Evolutionary conservation across 2,888 invertebrate genomes (phyloP), one percentile per base, ranked within the genome.

Genomic region (Aleiodes alternator): DNA sequence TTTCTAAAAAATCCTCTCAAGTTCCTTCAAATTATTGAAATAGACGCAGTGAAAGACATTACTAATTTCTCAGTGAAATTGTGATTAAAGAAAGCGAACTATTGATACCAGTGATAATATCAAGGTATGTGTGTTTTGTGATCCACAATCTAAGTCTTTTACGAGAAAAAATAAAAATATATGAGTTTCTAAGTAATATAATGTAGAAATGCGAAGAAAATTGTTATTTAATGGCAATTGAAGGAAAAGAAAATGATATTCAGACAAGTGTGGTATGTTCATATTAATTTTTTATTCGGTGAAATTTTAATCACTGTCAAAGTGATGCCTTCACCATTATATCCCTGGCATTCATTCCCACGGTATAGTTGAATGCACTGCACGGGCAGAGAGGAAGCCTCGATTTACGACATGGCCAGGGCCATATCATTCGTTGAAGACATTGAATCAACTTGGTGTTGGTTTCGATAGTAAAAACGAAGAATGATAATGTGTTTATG

Each of bases 391-490:
- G 64, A 57, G 75, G 14, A 43, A 43, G 8, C 8, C 23, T 23
- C 51, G 76, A 82, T 82, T 83, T 0, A 34, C 34, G 4, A 6
- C 81, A 84, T 84, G 83, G 85, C 85, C 85, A 86, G 85, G 82
- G 83, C 80, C 80, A 80, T 75, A 72, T 72, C 71, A 53, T 16
- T 69, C 59, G 50, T 61, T 59, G 14, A 43, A 56, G 16, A n/a
- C 69, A 72, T 76, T 76, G 53, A 55, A 75, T 48, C 51, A 78
- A 8, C 43, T 43, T 34, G 8, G 34, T 59, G 59, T 31, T 59
- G 34, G 38, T 61, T 34, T 12, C n/a, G 14, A 61, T 34, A 34
- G 23, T n/a, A 59, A 59, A 34, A 34, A 8, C 14, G n/a, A 34
- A 9, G 16, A 14, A 11, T 6, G 11, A 29, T 29, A 3, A 16